Evolutionary conservation across 2,113 vertebrate species (phyloP).

Genomic region (Mastomys natalensis): DNA sequence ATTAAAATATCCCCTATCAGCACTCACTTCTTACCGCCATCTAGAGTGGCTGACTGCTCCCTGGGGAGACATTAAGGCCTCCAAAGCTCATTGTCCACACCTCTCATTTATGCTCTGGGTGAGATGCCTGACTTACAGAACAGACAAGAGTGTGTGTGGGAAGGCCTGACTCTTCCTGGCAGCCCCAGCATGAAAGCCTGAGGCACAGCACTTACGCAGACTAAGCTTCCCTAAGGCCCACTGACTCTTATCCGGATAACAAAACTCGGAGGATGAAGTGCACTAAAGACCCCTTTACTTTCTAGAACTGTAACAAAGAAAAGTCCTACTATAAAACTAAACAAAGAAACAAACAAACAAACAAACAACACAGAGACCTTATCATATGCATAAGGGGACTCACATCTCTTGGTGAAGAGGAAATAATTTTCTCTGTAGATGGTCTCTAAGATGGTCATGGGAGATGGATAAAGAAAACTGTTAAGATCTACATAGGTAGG

Average conservation of each 20-base stretch:
- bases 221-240: conserved; percentile 20
- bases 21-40: conserved; percentile 10
- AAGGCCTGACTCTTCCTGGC: not conserved
- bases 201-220: not conserved
- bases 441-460: not conserved
- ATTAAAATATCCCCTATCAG: conserved; percentile 29
- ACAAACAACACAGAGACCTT: not conserved
- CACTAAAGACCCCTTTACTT: not conserved
- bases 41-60: conserved; percentile 6
- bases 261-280: not conserved
- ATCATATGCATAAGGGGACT: not conserved
- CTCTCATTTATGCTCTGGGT: conserved; percentile 13
- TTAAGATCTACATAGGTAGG: not conserved
- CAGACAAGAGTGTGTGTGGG: not conserved
- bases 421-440: conserved; percentile 41
- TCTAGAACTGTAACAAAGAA: conserved; percentile 15
- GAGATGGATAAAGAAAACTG: not conserved
- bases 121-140: conserved; percentile 50
- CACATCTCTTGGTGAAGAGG: conserved; percentile 21
- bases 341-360: accelerated
- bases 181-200: conserved; percentile 40
- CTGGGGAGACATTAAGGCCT: conserved; percentile 31
- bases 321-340: not conserved
- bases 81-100: not conserved
- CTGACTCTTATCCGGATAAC: not conserved